Percentiles rank a stretch among this genome's conserved stretches.
Evolutionary conservation across 2,113 vertebrate species (phyloP).

Genomic region (Carassius auratus): DNA sequence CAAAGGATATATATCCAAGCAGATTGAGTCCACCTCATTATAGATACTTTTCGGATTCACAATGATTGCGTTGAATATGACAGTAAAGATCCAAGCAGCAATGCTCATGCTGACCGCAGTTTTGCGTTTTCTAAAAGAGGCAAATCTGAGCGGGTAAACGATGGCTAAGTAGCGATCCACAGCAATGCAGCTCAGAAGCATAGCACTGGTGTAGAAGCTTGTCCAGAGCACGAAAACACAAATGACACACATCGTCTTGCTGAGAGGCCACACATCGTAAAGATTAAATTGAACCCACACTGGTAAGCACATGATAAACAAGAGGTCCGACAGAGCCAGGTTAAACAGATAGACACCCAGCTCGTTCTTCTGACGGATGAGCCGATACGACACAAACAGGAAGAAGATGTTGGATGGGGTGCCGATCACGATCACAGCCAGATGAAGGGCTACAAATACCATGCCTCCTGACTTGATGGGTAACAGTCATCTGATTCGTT

Average conservation of each 20-base stretch:
- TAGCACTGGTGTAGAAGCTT: slow-evolving; percentile 86
- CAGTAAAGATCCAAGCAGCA: slow-evolving; percentile 78
- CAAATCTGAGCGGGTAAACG: slow-evolving; percentile 82
- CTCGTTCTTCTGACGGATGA: slow-evolving; percentile 83
- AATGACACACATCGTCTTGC: slow-evolving; percentile 63
- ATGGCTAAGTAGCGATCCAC: slow-evolving; percentile 84
- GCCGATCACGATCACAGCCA: slow-evolving; percentile 75
- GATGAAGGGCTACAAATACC: slow-evolving; percentile 78
- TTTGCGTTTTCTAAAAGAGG: slow-evolving; percentile 73
- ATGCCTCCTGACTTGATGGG: background rate
- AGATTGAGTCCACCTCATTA: slow-evolving; percentile 60
- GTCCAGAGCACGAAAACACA: slow-evolving; percentile 77
- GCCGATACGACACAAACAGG: slow-evolving; percentile 80
- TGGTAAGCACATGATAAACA: slow-evolving; percentile 78
- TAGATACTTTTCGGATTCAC: slow-evolving; percentile 70
- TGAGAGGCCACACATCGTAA: slow-evolving; percentile 77
- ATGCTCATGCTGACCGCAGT: slow-evolving; percentile 72
- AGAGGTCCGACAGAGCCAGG: slow-evolving; percentile 83
- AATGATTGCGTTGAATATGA: slow-evolving; percentile 74
- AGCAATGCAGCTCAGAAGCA: slow-evolving; percentile 86
- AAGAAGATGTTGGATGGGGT: slow-evolving; percentile 82
- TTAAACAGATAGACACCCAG: slow-evolving; percentile 86
- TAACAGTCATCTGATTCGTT: slow-evolving; percentile 74
- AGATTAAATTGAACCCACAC: slow-evolving; percentile 83
- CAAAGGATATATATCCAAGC: slow-evolving; percentile 82